Evolutionary conservation across 2,888 invertebrate species (phyloP), one percentile per base, ranked within the genome.

Genomic region (Deladenus siricidicola): DNA sequence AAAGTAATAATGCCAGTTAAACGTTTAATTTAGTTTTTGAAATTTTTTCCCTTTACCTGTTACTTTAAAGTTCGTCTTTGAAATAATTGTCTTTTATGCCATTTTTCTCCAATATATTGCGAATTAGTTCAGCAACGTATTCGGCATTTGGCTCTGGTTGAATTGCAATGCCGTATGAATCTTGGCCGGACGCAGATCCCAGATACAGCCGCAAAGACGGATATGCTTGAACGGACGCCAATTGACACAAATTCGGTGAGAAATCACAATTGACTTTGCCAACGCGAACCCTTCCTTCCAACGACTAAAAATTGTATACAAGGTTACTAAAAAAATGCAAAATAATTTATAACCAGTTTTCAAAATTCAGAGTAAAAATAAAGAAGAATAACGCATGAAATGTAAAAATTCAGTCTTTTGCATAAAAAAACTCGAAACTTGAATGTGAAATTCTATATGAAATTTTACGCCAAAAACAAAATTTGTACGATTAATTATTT

Each of bases 211-310:
- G 79, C 6, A 86, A 80, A 4, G 85, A 83, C 0, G 86, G 86
- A 76, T 86, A 86, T 26, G 83, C 84, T 43, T 79, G 78, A 4
- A 86, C 80, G 24, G 82, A 80, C 29, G 83, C 83, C 62, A 81
- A 78, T 34, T 81, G 80, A 73, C 86, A 86, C 34, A 85, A 79
- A 10, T 79, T 66, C 3, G 80, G 80, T 69, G 84, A 80, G 6
- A 75, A 76, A 66, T 86, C 85, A 77, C 87, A 87, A 79, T 87
- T 85, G 3, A 87, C 80, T 80, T 85, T 86, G 1, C 84, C 86
- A 58, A 84, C 81, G 59, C 82, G 82, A 0, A 85, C 84, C 66
- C 79, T 78, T 8, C 83, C 84, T 62, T 85, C 82, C 62, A 86
- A 64, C n/a, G 61, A 44, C 71, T 74, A 48, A 54, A 64, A 55